Conservation (phyloP, 2,113 vertebrate genomes). For the Sander vitreus region DNA sequence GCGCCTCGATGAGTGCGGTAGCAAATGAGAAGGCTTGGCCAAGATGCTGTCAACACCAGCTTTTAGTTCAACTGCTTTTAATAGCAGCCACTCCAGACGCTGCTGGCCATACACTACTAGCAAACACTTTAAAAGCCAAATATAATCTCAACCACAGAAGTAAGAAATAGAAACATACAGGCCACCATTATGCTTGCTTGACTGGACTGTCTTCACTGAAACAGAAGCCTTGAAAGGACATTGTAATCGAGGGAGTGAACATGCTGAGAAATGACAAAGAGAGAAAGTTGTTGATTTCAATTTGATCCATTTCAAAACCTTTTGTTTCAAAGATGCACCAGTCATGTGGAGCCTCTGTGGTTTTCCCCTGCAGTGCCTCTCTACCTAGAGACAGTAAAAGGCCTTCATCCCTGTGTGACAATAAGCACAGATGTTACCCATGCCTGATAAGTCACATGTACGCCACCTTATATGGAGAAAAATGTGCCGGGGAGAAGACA, state of each 20-base stretch:
- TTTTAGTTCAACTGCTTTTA: slow-evolving; percentile 82
- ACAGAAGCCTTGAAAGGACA: slow-evolving; percentile 19
- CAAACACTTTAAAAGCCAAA: slow-evolving; percentile 69
- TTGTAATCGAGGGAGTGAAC: not conserved
- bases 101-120: slow-evolving; percentile 45
- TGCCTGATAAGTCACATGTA: slow-evolving; percentile 79
- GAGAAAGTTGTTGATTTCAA: not conserved
- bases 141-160: slow-evolving; percentile 70
- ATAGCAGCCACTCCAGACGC: slow-evolving; percentile 76
- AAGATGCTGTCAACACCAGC: slow-evolving; percentile 72
- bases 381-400: slow-evolving; percentile 60
- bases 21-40: slow-evolving; percentile 61
- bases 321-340: not conserved
- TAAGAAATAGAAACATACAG: slow-evolving; percentile 65
- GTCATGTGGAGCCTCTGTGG: slow-evolving; percentile 9
- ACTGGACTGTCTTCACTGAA: not conserved
- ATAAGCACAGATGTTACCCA: slow-evolving; percentile 83
- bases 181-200: slow-evolving; percentile 36
- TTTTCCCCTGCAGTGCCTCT: slow-evolving; percentile 51
- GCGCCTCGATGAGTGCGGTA: slow-evolving; percentile 26
- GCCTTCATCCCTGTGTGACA: slow-evolving; percentile 84
- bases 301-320: slow-evolving; percentile 18
- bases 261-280: not conserved
- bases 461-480: slow-evolving; percentile 88
- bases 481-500: slow-evolving; percentile 78